Conservation (phyloP, 1,140 invertebrate species). For the Pseudomyrmex sp. region DNA sequence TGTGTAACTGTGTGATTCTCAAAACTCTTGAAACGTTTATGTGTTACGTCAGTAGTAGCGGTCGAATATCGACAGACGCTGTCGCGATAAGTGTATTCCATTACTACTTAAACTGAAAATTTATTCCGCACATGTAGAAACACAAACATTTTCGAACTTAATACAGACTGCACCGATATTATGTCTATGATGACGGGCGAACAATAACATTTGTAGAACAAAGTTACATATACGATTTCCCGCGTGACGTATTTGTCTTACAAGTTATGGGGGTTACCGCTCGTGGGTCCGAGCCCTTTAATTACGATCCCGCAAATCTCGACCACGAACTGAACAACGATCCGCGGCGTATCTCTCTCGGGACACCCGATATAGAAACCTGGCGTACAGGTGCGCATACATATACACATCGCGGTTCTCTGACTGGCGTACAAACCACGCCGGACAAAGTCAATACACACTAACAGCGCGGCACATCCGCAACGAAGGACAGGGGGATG, state of each 20-base stretch:
- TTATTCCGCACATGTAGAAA: background rate
- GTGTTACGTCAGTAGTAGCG: background rate
- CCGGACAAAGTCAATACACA: constrained; percentile 57
- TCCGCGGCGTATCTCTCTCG: background rate
- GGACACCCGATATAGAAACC: background rate
- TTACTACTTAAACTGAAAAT: background rate
- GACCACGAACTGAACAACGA: background rate
- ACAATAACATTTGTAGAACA: too few relatives aligned
- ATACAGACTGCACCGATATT: background rate
- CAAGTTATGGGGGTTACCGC: background rate
- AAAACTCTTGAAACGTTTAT: background rate
- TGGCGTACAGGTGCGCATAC: background rate
- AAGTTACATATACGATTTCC: background rate
- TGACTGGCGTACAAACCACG: constrained; percentile 41
- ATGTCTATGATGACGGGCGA: background rate
- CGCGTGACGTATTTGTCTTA: background rate
- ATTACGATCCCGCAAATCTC: background rate
- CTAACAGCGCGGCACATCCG: constrained; percentile 24
- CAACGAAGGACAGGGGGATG: constrained; percentile 38
- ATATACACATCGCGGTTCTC: constrained; percentile 2
- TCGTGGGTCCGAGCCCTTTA: background rate
- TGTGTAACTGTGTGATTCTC: too few relatives aligned
- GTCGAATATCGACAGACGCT: background rate
- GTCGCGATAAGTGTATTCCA: background rate
- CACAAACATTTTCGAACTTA: too few relatives aligned